Evolutionary conservation across 1,140 invertebrate species (phyloP), one percentile per base, ranked within the genome.

Genomic region (Drosophila insularis): DNA sequence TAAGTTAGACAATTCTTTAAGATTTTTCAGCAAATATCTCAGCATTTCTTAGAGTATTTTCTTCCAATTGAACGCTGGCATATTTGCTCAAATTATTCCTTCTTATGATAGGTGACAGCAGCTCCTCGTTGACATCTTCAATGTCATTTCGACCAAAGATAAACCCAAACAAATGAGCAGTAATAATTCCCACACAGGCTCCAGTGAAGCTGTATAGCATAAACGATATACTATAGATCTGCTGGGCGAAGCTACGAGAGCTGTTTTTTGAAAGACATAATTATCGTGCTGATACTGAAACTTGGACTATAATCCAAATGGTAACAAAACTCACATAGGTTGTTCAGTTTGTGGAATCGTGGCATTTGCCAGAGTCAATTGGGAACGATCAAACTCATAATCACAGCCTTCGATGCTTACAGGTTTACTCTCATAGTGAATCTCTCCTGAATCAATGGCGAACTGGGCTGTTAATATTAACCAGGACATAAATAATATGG

Each of bases 391-490:
- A 32, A 81, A 91, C 5, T 78, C 93, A 73, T 95, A 95, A 0
- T 92, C 92, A 74, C 96, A 97, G 2, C 95, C 95, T 21, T 94
- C 93, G 0, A 93, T 94, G 2, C 93, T 94, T 0, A 95, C 92
- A 0, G 94, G 93, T 91, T 95, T 95, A 53, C 92, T 93, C 0
- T 93, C 90, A 66, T 94, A 94, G 14, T 92, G 92, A 3, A 95
- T 93, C 72, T 92, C 92, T 4, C 94, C 94, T 35, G 90, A 92
- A 1, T 94, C 93, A 4, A 95, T 95, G 0, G 95, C 94, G 23
- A 96, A 78, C 80, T 97, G 95, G 0, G 95, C 95, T 1, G 95
- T 95, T 19, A 97, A 91, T 53, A 95, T 96, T 61, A 98, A 93
- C 95, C 96, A 97, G 0, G 95, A 93, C 93, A 96, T 95, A 7